Evolutionary conservation across 2,888 invertebrate species (phyloP).

Genomic region (Microplitis manilae): DNA sequence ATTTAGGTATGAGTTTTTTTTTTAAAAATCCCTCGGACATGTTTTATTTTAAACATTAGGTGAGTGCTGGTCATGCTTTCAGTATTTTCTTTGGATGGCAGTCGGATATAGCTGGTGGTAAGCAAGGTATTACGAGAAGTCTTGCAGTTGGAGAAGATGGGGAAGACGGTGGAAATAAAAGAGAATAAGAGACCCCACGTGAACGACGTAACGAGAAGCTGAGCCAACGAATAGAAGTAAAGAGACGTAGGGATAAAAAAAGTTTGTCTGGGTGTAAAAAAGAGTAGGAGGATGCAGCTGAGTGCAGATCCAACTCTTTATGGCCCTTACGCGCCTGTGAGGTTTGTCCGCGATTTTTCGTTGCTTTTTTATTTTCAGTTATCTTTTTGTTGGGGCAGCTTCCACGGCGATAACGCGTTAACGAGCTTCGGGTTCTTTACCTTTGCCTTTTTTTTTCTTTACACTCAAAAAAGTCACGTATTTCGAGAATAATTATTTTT

Average conservation of each 20-base stretch:
- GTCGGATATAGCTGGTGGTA: conserved; percentile 40
- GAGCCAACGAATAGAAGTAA: conserved; percentile 13
- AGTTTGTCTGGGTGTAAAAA: conserved; percentile 1
- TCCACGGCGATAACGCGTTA: conserved; percentile 32
- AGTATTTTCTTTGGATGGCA: conserved; percentile 24
- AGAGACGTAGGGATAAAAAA: conserved; percentile 11
- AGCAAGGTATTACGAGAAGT: conserved; percentile 23
- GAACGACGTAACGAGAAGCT: conserved; percentile 10
- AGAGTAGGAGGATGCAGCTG: conserved; percentile 26
- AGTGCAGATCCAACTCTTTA: conserved; percentile 40
- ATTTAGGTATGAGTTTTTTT: not conserved
- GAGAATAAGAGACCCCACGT: not conserved
- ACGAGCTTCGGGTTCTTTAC: conserved; percentile 21
- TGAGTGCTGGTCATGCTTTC: conserved; percentile 32
- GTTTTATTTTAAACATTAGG: conserved; percentile 6
- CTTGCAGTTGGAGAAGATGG: conserved; percentile 25
- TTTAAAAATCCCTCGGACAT: too few species aligned
- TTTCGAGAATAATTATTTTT: not conserved
- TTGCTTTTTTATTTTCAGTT: conserved; percentile 2
- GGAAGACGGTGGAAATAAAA: not conserved
- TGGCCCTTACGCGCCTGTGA: conserved; percentile 40
- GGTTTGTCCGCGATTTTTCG: conserved; percentile 32
- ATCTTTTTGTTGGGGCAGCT: conserved; percentile 12
- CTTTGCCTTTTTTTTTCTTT: not conserved
- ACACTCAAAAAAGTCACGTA: not conserved